phyloP scores from a whole-genome alignment of 2,888 invertebrate species.

The Amblyjoppa fuscipennis region DNA sequence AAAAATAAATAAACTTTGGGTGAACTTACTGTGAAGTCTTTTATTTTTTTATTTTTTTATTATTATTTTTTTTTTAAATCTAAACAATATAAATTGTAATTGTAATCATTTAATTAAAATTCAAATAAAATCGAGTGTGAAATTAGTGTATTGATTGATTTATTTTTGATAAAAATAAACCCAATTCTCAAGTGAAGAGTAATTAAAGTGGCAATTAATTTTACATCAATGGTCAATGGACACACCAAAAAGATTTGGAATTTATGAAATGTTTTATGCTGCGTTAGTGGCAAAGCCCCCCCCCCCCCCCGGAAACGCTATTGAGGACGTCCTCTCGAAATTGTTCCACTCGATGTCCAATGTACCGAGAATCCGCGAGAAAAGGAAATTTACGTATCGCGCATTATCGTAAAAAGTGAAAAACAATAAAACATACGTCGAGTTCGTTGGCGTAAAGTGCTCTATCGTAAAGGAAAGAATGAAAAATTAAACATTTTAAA shows the following conservation, averaged over 20 bases:
- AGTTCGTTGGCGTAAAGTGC: neutral
- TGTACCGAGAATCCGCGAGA: constrained; percentile 10
- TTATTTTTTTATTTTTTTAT: no score
- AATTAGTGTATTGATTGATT: no score
- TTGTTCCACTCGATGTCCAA: constrained; percentile 20
- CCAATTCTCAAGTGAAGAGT: no score
- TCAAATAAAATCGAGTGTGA: no score
- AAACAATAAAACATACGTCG: neutral
- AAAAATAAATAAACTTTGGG: neutral
- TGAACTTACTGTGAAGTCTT: no score
- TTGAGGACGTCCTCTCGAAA: constrained; percentile 14
- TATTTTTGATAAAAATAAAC: no score
- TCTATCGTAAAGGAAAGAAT: neutral
- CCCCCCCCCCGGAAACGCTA: neutral
- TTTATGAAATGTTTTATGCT: neutral
- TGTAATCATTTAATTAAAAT: no score
- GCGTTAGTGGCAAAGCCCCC: constrained; percentile 28
- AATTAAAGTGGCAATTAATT: neutral
- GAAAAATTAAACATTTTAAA: neutral
- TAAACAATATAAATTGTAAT: no score
- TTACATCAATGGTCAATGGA: neutral
- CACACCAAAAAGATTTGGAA: neutral
- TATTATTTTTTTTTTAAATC: no score
- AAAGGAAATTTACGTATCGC: neutral
- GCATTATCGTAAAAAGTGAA: neutral